Evolutionary conservation across 2,888 invertebrate species (phyloP).

Genomic region (Laothoe populi): DNA sequence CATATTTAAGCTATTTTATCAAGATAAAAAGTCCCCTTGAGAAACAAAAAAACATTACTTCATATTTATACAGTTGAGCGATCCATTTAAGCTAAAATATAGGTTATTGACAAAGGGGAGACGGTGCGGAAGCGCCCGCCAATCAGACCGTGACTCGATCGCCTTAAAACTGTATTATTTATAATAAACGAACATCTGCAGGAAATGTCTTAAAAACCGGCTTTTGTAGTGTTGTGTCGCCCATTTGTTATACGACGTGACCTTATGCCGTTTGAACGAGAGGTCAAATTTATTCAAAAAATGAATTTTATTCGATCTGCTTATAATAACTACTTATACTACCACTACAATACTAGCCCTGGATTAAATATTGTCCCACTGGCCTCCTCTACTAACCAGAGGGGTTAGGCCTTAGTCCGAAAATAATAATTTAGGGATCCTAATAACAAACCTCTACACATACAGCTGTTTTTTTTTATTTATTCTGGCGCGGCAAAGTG

Average conservation of each 20-base stretch:
- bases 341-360: too few species aligned
- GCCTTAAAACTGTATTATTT: constrained; percentile 1
- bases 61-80: constrained; percentile 6
- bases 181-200: constrained; percentile 1
- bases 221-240: background rate
- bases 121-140: background rate
- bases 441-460: too few species aligned
- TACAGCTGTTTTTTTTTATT: too few species aligned
- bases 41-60: background rate
- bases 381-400: too few species aligned
- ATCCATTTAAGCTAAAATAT: background rate
- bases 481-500: too few species aligned
- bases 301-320: too few species aligned
- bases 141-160: background rate
- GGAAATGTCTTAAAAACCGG: background rate
- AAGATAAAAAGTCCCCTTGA: background rate
- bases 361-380: too few species aligned
- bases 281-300: too few species aligned
- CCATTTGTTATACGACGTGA: background rate
- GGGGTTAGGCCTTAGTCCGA: too few species aligned
- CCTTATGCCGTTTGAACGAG: background rate
- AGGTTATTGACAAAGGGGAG: background rate
- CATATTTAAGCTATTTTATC: too few species aligned
- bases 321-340: too few species aligned
- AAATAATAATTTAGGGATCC: too few species aligned